Percentiles rank a stretch among this genome's conserved stretches.
Conservation (phyloP, 2,888 invertebrate genomes). For the Plutella xylostella region DNA sequence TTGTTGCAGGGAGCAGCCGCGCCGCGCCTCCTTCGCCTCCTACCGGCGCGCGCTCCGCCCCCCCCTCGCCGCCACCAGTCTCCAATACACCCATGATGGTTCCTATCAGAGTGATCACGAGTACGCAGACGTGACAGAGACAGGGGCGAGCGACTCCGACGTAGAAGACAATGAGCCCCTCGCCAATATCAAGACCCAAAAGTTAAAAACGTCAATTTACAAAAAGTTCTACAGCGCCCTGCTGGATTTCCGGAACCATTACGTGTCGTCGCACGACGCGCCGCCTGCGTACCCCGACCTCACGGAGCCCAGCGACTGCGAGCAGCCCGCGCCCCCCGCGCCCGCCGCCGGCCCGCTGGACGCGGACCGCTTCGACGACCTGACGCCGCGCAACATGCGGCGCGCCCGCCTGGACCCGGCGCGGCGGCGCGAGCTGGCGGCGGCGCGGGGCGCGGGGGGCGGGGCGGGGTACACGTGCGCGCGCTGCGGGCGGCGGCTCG, state of each 20-base stretch:
- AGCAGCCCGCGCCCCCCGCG: constrained; percentile 9
- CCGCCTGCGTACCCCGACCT: constrained; percentile 25
- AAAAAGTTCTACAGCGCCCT: constrained; percentile 38
- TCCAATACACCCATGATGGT: background rate
- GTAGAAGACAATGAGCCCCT: constrained; percentile 28
- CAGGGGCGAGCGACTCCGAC: background rate
- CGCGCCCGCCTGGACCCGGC: constrained; percentile 39
- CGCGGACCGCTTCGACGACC: constrained; percentile 39
- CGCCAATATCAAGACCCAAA: constrained; percentile 26
- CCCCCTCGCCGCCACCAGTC: background rate
- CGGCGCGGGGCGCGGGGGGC: constrained; percentile 44
- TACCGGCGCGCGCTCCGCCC: background rate
- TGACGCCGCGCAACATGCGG: constrained; percentile 44
- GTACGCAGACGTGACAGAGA: background rate
- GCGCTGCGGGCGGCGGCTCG: constrained; percentile 69
- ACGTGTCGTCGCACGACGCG: constrained; percentile 25
- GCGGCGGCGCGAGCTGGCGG: constrained; percentile 37
- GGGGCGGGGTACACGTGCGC: constrained; percentile 66
- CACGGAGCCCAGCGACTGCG: constrained; percentile 32
- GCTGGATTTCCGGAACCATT: constrained; percentile 41
- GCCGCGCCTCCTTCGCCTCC: constrained; percentile 12
- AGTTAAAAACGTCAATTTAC: constrained; percentile 26
- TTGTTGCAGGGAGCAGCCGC: constrained; percentile 46
- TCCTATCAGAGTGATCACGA: background rate
- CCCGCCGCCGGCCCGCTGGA: constrained; percentile 12